These are phyloP conservation scores for Gambusia affinis DNA, from an alignment of 2,113 vertebrate genomes.

Conservation along the genomic window DNA sequence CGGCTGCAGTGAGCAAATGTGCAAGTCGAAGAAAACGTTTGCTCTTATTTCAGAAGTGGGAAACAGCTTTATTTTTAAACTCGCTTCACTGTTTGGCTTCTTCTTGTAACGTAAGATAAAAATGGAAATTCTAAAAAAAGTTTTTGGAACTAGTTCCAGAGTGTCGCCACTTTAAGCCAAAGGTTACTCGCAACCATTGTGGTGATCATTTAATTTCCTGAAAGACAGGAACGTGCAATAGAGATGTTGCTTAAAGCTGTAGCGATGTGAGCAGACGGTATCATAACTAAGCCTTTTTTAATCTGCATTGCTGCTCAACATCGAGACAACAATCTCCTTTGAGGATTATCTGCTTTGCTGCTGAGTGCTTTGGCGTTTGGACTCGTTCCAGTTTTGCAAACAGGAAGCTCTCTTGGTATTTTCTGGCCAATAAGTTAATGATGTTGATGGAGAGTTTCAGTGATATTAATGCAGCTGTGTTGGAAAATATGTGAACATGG, in stretches of 20 bases:
- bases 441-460: slow-evolving; percentile 3
- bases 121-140: neutral
- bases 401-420: slow-evolving; percentile 40
- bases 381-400: slow-evolving; percentile 38
- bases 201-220: neutral
- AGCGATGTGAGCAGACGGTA: slow-evolving; percentile 42
- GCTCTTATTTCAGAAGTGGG: neutral
- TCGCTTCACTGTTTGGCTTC: neutral
- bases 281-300: slow-evolving; percentile 65
- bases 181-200: neutral
- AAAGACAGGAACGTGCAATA: slow-evolving; percentile 8
- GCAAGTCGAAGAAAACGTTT: neutral
- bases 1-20: neutral
- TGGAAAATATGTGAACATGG: neutral
- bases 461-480: neutral
- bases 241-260: neutral
- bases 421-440: slow-evolving; percentile 7
- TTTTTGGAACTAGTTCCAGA: neutral
- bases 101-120: neutral
- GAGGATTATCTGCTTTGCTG: slow-evolving; percentile 64
- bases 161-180: neutral
- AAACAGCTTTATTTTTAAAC: neutral
- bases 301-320: slow-evolving; percentile 55
- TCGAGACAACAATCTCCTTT: slow-evolving; percentile 68
- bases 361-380: slow-evolving; percentile 31